Conservation (phyloP, 37 sponge, comb jelly and placozoan genomes). For the Haliclona indistincta region DNA sequence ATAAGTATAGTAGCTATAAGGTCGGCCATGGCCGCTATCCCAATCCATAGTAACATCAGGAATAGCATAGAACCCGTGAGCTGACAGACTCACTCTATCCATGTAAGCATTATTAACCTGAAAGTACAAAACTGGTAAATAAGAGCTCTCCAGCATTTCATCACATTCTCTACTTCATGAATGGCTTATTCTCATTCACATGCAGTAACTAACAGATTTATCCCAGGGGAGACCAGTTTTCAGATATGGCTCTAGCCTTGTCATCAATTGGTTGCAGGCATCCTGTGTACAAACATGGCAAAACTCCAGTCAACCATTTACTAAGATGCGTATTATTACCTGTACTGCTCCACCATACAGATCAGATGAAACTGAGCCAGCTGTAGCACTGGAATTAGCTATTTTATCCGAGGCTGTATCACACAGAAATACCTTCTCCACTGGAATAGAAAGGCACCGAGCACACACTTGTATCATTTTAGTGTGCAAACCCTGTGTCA, state of each 20-base stretch:
- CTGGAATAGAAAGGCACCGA: constrained; percentile 28
- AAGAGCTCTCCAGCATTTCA: no score
- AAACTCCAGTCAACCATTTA: not conserved
- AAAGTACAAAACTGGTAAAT: no score
- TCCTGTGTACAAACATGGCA: constrained; percentile 26
- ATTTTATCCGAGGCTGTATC: constrained; percentile 78
- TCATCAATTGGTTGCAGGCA: constrained; percentile 77
- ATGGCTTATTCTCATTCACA: not conserved
- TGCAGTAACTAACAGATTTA: constrained; percentile 49
- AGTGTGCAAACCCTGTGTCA: constrained; percentile 50
- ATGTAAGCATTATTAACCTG: constrained; percentile 64
- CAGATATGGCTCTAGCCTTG: constrained; percentile 59
- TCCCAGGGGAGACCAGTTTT: constrained; percentile 73
- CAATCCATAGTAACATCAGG: constrained; percentile 48
- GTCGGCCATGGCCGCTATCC: constrained; percentile 48
- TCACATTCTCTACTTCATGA: no score
- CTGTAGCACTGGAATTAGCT: constrained; percentile 74
- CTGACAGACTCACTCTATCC: constrained; percentile 74
- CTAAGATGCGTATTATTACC: constrained; percentile 10
- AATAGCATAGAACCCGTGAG: constrained; percentile 74
- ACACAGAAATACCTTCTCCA: constrained; percentile 54
- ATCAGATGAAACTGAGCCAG: constrained; percentile 83
- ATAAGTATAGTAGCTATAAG: constrained; percentile 70
- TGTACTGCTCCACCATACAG: constrained; percentile 87
- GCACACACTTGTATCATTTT: constrained; percentile 42